Base-by-base conservation (phyloP, 2,113 vertebrate species). In the Vombatus ursinus region DNA sequence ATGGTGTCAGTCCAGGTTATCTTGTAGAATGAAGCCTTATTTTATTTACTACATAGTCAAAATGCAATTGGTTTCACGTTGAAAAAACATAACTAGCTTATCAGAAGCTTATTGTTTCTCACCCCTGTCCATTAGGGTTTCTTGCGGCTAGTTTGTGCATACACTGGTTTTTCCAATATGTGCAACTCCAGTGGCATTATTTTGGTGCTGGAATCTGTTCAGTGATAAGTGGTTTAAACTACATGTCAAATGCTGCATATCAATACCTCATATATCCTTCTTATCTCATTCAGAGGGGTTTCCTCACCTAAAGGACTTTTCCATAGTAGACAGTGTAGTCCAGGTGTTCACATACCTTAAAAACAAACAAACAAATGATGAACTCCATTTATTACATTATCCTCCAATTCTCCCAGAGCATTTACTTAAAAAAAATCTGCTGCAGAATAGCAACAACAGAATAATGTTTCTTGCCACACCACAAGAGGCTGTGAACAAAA, bases 201-300 rank as follows among this genome's bases (percentile, higher is more conserved):
- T 99, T 99, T 98, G 98, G 95, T 91, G 68, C 98, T 97, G 98
- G 98, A 98, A 97, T 98, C 97, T 96, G 92, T 95, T 97, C 97
- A 94, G 95, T 98, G 98, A 97, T 98, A 96, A 98, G 97, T 95
- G 96, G 97, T 98, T 97, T 97, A 94, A 97, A 95, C 97, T 97
- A 93, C 97, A 97, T 98, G 97, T 96, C 94, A 90, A 94, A 94
- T 96, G 96, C 96, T 98, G 93, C 95, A 16, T 97, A 97, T 98
- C 98, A 98, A 96, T 96, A 98, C 96, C 97, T 97, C 95, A 92
- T 96, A 97, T 98, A 98, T 95, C 92, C 97, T 96, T 96, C 95
- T 92, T 93, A 93, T 96, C 98, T 98, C 97, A 97, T 97, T 98
- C 97, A 95, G 97, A 97, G 96, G 91, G 91, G 51, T 96, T 97